A percentile compares a stretch with the other conserved stretches of the same genome.
Conservation (phyloP, 2,888 invertebrate species). For the Hermaeophaga mercurialis region DNA sequence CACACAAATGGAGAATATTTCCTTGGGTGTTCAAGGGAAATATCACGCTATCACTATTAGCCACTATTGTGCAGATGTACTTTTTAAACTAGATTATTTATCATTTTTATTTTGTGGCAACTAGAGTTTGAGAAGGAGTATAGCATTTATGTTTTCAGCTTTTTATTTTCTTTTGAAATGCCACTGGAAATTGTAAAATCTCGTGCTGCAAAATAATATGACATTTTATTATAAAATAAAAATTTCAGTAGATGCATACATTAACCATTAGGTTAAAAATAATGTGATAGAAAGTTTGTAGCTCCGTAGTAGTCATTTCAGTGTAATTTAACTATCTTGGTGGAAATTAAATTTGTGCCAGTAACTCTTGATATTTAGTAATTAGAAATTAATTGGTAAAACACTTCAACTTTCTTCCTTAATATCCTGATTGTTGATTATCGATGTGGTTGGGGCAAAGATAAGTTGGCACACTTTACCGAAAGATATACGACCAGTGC, state of each 20-base stretch:
- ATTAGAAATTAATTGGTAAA: conserved; percentile 22
- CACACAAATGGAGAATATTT: conserved; percentile 20
- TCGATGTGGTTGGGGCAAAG: neutral
- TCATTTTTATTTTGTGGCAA: conserved; percentile 7
- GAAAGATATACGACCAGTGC: neutral
- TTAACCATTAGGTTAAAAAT: too few relatives aligned
- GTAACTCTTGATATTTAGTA: conserved; percentile 14
- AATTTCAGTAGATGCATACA: too few relatives aligned
- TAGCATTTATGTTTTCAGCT: too few relatives aligned
- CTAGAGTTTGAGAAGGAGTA: too few relatives aligned
- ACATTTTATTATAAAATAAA: too few relatives aligned
- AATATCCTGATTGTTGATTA: neutral
- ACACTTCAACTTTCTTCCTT: neutral
- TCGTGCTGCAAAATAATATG: too few relatives aligned
- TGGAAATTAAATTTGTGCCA: neutral
- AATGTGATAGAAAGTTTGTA: too few relatives aligned
- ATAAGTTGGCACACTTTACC: neutral
- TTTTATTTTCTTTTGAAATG: too few relatives aligned
- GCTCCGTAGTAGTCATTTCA: neutral
- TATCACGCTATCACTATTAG: conserved; percentile 3
- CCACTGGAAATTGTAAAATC: too few relatives aligned
- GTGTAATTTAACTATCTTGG: neutral
- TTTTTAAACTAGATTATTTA: conserved; percentile 2
- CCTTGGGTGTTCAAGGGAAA: conserved; percentile 6
- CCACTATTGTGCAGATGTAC: neutral